These are phyloP conservation scores for Lepidonotus clava DNA, from an alignment of 2,888 invertebrate species.

Conservation along the genomic window DNA sequence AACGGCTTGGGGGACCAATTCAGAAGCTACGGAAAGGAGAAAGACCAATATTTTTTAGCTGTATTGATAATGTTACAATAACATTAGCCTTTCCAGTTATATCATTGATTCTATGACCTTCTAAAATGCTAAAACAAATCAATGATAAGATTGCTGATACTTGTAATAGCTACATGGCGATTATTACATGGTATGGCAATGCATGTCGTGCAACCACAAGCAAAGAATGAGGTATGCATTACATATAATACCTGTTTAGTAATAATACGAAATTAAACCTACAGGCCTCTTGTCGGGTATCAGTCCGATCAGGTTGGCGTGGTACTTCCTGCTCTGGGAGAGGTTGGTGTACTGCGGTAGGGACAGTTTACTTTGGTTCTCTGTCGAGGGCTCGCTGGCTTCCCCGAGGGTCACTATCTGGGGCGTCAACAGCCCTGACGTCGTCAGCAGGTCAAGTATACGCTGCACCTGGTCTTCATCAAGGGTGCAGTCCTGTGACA, in stretches of 20 bases:
- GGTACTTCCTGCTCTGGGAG: constrained; percentile 61
- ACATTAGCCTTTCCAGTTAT: neutral
- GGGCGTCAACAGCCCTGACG: constrained; percentile 22
- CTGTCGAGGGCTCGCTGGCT: neutral
- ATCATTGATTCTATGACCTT: neutral
- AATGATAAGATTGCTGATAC: neutral
- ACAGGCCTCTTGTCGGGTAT: constrained; percentile 67
- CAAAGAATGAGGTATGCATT: too few relatives aligned
- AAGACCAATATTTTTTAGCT: too few relatives aligned
- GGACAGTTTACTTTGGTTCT: neutral
- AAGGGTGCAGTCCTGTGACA: neutral
- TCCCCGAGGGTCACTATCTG: neutral
- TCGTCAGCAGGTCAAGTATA: constrained; percentile 9
- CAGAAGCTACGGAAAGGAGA: constrained; percentile 67
- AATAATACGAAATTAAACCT: too few relatives aligned
- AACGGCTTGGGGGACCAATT: constrained; percentile 72
- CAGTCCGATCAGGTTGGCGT: constrained; percentile 61
- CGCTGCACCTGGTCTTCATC: neutral
- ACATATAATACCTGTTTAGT: too few relatives aligned
- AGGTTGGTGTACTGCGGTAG: constrained; percentile 62
- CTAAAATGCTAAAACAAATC: neutral
- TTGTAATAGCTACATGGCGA: too few relatives aligned
- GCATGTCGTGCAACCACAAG: too few relatives aligned
- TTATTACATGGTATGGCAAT: too few relatives aligned
- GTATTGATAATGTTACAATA: too few relatives aligned